Evolutionary conservation across 2,113 vertebrate species (phyloP).

Genomic region (Ancistrus triradiatus): DNA sequence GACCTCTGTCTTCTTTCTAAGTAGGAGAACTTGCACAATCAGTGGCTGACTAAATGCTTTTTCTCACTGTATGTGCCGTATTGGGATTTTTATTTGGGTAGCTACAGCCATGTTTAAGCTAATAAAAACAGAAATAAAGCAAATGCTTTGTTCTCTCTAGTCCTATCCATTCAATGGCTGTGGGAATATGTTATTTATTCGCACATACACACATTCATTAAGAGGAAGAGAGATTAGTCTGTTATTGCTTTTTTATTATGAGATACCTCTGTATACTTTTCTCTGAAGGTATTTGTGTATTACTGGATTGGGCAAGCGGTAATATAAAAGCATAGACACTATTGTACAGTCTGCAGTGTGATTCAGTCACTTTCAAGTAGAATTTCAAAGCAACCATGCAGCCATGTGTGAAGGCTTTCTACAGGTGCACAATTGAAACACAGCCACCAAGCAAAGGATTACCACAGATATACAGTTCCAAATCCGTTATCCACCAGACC

Average conservation of each 20-base stretch:
- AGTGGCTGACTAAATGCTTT: too few species aligned
- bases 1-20: too few species aligned
- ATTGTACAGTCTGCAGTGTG: not conserved
- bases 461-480: not conserved
- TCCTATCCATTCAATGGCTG: not conserved
- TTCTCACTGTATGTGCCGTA: too few species aligned
- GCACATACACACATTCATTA: not conserved
- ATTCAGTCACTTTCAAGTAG: not conserved
- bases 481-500: too few species aligned
- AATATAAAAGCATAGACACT: not conserved
- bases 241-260: not conserved
- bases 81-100: too few species aligned
- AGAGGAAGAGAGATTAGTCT: not conserved
- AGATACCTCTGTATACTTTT: not conserved
- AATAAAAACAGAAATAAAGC: too few species aligned
- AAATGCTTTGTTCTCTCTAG: not conserved
- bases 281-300: not conserved
- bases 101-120: too few species aligned
- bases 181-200: not conserved
- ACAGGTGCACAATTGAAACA: not conserved
- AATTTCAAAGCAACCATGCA: slow-evolving; percentile 16
- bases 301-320: not conserved
- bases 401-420: not conserved
- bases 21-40: too few species aligned
- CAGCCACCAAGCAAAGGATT: not conserved